These are phyloP conservation scores for Muntiacus muntjak DNA, from an alignment of 2,113 vertebrate genomes.

Conservation along the genomic window DNA sequence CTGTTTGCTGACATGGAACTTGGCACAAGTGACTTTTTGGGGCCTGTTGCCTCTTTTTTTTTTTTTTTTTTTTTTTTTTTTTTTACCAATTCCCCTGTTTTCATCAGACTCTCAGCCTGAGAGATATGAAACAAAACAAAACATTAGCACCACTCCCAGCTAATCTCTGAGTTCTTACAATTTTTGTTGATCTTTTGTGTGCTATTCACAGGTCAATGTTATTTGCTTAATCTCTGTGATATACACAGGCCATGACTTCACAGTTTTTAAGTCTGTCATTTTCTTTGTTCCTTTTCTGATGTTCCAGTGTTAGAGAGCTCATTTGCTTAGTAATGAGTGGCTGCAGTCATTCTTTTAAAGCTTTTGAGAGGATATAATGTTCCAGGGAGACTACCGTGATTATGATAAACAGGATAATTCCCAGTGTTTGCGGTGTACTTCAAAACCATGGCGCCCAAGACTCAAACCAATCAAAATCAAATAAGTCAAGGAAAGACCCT, in stretches of 20 bases:
- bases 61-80: not conserved
- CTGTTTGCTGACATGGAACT: not conserved
- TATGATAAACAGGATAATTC: not conserved
- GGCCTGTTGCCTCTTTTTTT: not conserved
- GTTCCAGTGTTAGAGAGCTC: not conserved
- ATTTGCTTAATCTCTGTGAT: not conserved
- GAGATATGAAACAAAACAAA: not conserved
- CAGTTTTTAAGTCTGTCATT: not conserved
- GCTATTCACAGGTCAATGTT: not conserved
- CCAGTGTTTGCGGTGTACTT: not conserved
- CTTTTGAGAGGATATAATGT: not conserved
- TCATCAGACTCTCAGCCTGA: not conserved
- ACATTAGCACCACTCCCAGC: not conserved
- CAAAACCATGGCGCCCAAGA: not conserved
- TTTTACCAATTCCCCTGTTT: not conserved
- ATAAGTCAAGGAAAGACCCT: not conserved
- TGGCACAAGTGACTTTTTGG: not conserved
- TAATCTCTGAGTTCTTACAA: not conserved
- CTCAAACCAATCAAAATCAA: not conserved
- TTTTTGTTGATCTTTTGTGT: not conserved
- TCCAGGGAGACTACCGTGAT: not conserved
- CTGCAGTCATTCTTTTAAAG: not conserved
- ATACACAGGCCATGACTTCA: not conserved
- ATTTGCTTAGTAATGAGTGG: not conserved
- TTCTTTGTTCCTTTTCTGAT: not conserved